Evolutionary conservation across 2,888 invertebrate genomes (phyloP), one percentile per base, ranked within the genome.

Genomic region (Amblyjoppa proteus): DNA sequence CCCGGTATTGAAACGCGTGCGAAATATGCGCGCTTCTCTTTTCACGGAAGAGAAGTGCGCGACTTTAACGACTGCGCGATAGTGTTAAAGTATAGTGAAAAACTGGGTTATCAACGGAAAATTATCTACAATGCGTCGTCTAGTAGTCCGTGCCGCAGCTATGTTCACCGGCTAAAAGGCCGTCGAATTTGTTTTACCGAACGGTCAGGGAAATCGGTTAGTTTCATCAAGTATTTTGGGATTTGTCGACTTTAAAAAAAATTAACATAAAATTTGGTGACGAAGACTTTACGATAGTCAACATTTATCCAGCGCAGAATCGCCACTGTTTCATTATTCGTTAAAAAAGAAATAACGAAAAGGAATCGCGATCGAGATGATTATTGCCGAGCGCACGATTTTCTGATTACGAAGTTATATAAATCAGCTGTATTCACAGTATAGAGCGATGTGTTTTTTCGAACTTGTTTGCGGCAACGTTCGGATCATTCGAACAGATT

Each of bases 401-500:
- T 34, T 61, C 31, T 28, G 61, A 61, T 34, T 45, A n/a, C 6
- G 31, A 61, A 61, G 34, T 25, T 58, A 11, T 9, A 58, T 25
- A 20, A 25, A 58, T 45, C 45, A 28, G 58, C 58, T 58, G 28
- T 58, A 11, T 58, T 58, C 58, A 58, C 25, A 28, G 58, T 28
- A 4, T 9, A 28, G 1, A 45, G 25, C 9, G 58, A 20, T 58
- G 61, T 31, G 45, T 31, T 71, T 71, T 64, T 16, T 71, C 58
- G 9, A 41, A 13, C 74, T 79, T 79, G 71, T 73, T 73, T 73
- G 51, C 38, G 71, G 25, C 71, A 28, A 34, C 25, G n/a, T 73
- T 80, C 51, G 64, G 79, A 73, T 51, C 34, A 28, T n/a, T 20
- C 51, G 51, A 16, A 16, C n/a, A 64, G 69, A 81, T 81, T 51